Conservation (phyloP, 1,140 invertebrate genomes). For the Chrysomallon squamiferum region DNA sequence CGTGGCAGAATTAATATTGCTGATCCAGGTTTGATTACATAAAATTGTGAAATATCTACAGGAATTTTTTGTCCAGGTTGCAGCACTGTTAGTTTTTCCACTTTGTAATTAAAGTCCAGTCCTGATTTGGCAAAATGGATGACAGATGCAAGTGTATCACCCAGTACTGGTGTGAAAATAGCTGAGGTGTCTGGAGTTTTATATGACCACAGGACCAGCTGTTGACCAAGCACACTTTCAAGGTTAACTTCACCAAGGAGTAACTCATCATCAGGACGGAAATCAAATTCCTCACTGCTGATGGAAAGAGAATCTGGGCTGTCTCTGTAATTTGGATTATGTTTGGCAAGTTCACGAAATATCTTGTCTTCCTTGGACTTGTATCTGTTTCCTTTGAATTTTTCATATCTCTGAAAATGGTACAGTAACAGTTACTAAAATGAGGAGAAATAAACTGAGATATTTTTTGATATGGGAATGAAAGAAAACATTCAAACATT, state of each 20-base stretch:
- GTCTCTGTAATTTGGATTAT: too few relatives aligned
- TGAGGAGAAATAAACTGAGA: too few relatives aligned
- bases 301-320: too few relatives aligned
- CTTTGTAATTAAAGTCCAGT: conserved; percentile 31
- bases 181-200: conserved; percentile 77
- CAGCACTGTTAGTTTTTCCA: conserved; percentile 43
- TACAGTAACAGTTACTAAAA: too few relatives aligned
- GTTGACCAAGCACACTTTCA: conserved; percentile 28
- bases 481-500: too few relatives aligned
- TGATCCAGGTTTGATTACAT: conserved; percentile 29
- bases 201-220: conserved; percentile 86
- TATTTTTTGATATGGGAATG: too few relatives aligned
- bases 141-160: conserved; percentile 33
- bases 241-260: conserved; percentile 29
- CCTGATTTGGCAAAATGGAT: conserved; percentile 38
- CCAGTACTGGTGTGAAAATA: conserved; percentile 70
- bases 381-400: too few relatives aligned
- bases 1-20: conserved; percentile 46
- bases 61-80: conserved; percentile 28
- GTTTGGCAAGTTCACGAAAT: too few relatives aligned
- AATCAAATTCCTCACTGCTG: conserved; percentile 11
- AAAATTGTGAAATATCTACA: conserved; percentile 33
- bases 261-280: conserved; percentile 15
- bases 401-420: too few relatives aligned
- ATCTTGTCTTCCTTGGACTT: too few relatives aligned